Base-by-base conservation (phyloP, 2,113 vertebrate genomes). In the Gulo gulo region DNA sequence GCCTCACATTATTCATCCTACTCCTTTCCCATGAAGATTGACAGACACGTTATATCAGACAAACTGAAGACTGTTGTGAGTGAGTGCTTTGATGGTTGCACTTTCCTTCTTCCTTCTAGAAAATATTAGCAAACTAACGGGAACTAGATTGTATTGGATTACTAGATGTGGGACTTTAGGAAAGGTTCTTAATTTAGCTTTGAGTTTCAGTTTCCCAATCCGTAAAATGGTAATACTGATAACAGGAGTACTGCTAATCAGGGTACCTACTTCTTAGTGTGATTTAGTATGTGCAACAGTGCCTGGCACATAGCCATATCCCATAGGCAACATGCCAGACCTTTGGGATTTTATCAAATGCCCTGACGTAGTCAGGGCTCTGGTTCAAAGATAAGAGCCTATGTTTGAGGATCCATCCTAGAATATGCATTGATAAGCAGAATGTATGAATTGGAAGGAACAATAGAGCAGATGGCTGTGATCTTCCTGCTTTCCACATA, bases 61-160 rank as follows among this genome's bases (percentile, higher is more conserved):
- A 91, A 88, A 92, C 21, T 11, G 50, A 45, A 85, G 65, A 45
- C 14, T 34, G 3, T 65, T 61, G 16, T 55, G 57, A 74, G 13
- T 55, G 57, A 74, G 24, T 7, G 4, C 15, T 76, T 63, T 92
- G 65, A 55, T 79, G 14, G 18, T 42, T 88, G 0, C 29, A 12
- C 50, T 95, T 90, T 82, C 20, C 18, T 14, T 91, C 39, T 80
- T 83, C 39, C 26, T 91, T 97, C 10, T 50, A 88, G 71, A 91
- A 90, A 87, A 80, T 83, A 15, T n/a, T 57, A 45, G 79, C 13
- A 78, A 34, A 86, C 20, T 61, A 55, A 67, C 39, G 39, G 7
- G 21, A 55, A 50, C 16, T 69, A 52, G 36, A 47, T 4, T 81
- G 39, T 31, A n/a, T 21, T 85, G 57, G 11, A 26, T 63, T 84